phyloP scores from a whole-genome alignment of 2,113 vertebrate species.

The Choloepus hoffmanni region DNA sequence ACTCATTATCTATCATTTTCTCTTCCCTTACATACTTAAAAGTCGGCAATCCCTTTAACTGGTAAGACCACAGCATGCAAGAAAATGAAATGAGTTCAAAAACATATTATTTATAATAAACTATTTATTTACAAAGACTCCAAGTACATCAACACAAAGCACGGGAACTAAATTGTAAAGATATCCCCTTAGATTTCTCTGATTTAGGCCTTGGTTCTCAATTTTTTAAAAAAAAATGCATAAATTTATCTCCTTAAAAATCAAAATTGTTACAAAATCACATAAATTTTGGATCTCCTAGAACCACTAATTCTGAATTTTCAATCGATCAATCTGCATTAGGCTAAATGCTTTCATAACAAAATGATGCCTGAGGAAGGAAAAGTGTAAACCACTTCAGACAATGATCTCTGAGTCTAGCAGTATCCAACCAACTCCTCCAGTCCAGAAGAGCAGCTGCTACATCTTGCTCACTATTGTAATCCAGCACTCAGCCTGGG shows the following conservation, averaged over 20 bases:
- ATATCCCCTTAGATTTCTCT: not conserved
- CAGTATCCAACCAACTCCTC: no score
- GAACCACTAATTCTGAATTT: constrained; percentile 32
- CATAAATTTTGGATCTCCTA: constrained; percentile 2
- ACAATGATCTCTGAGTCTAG: not conserved
- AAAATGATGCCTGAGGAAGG: not conserved
- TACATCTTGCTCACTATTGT: not conserved
- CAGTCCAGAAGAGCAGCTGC: not conserved
- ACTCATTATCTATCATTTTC: not conserved
- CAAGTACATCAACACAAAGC: not conserved
- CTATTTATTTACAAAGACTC: constrained; percentile 1
- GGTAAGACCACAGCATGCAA: not conserved
- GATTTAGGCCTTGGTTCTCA: not conserved
- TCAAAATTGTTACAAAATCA: not conserved
- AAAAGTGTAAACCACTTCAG: not conserved
- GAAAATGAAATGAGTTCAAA: constrained; percentile 18
- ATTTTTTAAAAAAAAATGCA: constrained; percentile 21
- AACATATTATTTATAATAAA: not conserved
- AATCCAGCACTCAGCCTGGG: not conserved
- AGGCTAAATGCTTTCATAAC: not conserved
- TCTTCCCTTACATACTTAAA: not conserved
- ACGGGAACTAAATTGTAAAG: not conserved
- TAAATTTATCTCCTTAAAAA: constrained; percentile 41
- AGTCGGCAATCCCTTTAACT: not conserved
- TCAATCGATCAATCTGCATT: not conserved